These are phyloP conservation scores for Apoderus coryli DNA, from an alignment of 2,888 invertebrate species.

Conservation along the genomic window DNA sequence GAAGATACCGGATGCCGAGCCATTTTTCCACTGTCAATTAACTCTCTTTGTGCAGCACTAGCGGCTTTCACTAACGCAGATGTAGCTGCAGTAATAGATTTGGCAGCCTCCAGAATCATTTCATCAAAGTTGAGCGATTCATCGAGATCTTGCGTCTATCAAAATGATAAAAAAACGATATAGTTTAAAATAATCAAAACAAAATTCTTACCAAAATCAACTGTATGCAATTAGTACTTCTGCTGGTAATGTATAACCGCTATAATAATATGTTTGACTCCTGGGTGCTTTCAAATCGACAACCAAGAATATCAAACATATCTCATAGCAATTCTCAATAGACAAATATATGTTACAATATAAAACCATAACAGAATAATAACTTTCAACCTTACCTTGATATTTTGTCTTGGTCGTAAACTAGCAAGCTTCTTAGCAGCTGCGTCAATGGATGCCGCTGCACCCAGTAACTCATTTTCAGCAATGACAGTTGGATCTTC, in stretches of 20 bases:
- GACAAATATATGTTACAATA: too few relatives aligned
- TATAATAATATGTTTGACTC: conserved; percentile 99
- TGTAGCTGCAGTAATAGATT: conserved; percentile 93
- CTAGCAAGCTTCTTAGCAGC: conserved; percentile 92
- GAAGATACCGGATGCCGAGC: conserved; percentile 61
- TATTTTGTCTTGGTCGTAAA: conserved; percentile 69
- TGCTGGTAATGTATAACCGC: conserved; percentile 35
- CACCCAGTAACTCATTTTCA: conserved; percentile 91
- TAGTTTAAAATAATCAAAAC: neutral
- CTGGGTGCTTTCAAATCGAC: conserved; percentile 79
- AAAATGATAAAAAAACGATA: conserved; percentile 8
- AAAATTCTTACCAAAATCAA: neutral
- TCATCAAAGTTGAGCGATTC: conserved; percentile 96
- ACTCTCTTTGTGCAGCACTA: conserved; percentile 89
- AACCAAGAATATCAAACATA: conserved; percentile 99
- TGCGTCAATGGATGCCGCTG: conserved; percentile 95
- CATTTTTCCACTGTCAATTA: conserved; percentile 84
- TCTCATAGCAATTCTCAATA: conserved; percentile 58
- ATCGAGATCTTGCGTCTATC: conserved; percentile 60
- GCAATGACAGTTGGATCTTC: conserved; percentile 96
- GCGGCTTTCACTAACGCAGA: conserved; percentile 94
- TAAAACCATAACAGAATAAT: too few relatives aligned
- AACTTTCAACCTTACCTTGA: conserved; percentile 55
- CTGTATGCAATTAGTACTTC: neutral
- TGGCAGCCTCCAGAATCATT: conserved; percentile 96